Base-by-base conservation (phyloP, 2,888 invertebrate species). In the Stratiomys singularior region DNA sequence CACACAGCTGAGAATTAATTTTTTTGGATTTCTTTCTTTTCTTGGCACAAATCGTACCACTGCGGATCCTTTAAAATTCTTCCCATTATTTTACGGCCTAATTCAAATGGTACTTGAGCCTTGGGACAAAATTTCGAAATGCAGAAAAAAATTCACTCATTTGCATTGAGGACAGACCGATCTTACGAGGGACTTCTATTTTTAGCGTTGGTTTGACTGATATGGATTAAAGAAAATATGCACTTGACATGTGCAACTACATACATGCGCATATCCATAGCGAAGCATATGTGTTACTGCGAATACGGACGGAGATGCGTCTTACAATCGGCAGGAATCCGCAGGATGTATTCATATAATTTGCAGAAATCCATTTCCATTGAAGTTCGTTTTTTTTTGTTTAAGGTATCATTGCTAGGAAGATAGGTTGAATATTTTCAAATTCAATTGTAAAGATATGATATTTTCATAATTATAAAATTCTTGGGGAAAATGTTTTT, bases 71-170 rank as follows among this genome's bases (percentile, higher is more conserved):
- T n/a, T n/a, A n/a, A 7, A 37, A 37, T 5, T 9, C 3, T 9
- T 37, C 37, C 28, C 28, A n/a, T 64, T 52, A 52, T 52, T 52
- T 52, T 18, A 52, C 52, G 18, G 52, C 15, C 52, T 9, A 5
- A 52, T 52, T 52, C 2, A 25, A 60, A 25, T 25, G 23, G 25
- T 60, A 18, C 60, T 21, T 11, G 11, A 4, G 15, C 4, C 52
- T 52, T 52, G 4, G 52, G 52, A 52, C 52, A 52, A n/a, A n/a
- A 52, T 52, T 52, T 52, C 15, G 4, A 60, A 18, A 11, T 60
- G 60, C 25, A 63, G 25, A 28, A 63, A 15, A 63, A 63, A 63
- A 63, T 63, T 18, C 23, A 23, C 37, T 52, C 52, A 52, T 52
- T 27, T 23, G 63, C 28, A 15, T 63, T 27, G 23, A 28, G 28